Percentiles rank a stretch among this genome's conserved stretches.
Conservation (phyloP, 2,888 invertebrate species). For the Reticulitermes lucifugus region DNA sequence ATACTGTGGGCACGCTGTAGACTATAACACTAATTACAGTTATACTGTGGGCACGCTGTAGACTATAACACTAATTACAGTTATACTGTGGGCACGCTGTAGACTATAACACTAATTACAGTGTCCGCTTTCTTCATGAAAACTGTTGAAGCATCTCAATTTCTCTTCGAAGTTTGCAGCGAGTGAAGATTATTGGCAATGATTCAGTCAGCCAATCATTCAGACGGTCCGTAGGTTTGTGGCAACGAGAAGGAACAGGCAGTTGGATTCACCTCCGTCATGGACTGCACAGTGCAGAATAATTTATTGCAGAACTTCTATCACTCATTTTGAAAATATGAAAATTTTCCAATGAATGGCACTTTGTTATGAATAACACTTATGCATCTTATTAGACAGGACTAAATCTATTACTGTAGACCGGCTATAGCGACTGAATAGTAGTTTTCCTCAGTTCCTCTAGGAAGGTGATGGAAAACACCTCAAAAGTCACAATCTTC, state of each 20-base stretch:
- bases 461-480: too few relatives aligned
- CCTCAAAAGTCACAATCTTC: too few relatives aligned
- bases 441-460: too few relatives aligned
- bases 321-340: not conserved
- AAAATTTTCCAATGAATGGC: too few relatives aligned
- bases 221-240: constrained; percentile 12
- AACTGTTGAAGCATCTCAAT: constrained; percentile 45
- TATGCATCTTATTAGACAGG: too few relatives aligned
- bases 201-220: constrained; percentile 41
- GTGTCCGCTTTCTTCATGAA: constrained; percentile 37
- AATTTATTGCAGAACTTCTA: not conserved
- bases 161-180: constrained; percentile 37
- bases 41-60: too few relatives aligned
- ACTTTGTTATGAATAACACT: too few relatives aligned
- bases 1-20: too few relatives aligned
- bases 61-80: not conserved
- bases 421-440: too few relatives aligned
- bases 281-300: not conserved
- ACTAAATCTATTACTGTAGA: too few relatives aligned
- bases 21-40: too few relatives aligned
- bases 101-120: constrained; percentile 42
- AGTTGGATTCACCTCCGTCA: constrained; percentile 11
- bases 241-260: constrained; percentile 6
- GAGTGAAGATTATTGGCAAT: constrained; percentile 46
- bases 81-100: not conserved